phyloP scores from a whole-genome alignment of 2,797 vertebrate species.

The Etheostoma perlongum region DNA sequence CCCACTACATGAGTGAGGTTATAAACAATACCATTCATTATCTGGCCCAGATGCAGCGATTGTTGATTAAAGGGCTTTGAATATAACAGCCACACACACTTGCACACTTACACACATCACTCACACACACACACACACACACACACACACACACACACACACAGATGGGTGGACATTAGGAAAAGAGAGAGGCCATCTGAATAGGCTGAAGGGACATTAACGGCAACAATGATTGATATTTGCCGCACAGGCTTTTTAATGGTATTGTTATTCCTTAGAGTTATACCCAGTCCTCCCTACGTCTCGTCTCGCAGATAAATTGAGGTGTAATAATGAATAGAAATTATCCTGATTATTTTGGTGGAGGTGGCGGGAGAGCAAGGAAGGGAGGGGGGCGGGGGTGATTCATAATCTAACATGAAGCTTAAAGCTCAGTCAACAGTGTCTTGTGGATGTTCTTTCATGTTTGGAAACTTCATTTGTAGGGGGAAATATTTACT shows the following conservation, averaged over 20 bases:
- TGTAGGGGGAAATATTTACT: background rate
- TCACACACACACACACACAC: slow-evolving; percentile 78
- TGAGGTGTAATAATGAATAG: slow-evolving; percentile 84
- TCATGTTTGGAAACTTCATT: slow-evolving; percentile 8
- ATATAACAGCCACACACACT: slow-evolving; percentile 75
- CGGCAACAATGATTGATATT: slow-evolving; percentile 97
- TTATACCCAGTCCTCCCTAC: slow-evolving; percentile 82
- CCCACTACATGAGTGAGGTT: slow-evolving; percentile 92
- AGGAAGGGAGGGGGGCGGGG: slow-evolving; percentile 7
- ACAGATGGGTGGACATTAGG: slow-evolving; percentile 97
- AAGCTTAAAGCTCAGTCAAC: slow-evolving; percentile 68
- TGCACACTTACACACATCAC: slow-evolving; percentile 36
- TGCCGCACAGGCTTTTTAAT: slow-evolving; percentile 92
- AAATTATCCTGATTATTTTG: slow-evolving; percentile 83
- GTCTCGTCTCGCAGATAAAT: slow-evolving; percentile 82
- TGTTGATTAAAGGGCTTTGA: slow-evolving; percentile 97
- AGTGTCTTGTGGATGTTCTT: slow-evolving; percentile 41
- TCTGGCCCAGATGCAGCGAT: slow-evolving; percentile 96
- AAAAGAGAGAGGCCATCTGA: slow-evolving; percentile 93
- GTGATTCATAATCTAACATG: slow-evolving; percentile 64
- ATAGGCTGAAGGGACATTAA: slow-evolving; percentile 95
- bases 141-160: slow-evolving; percentile 68
- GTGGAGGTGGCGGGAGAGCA: slow-evolving; percentile 59
- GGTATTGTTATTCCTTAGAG: slow-evolving; percentile 94
- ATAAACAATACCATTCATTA: slow-evolving; percentile 98